These are phyloP conservation scores for Scaptomyza hsui DNA, from an alignment of 1,140 invertebrate genomes.

Conservation along the genomic window DNA sequence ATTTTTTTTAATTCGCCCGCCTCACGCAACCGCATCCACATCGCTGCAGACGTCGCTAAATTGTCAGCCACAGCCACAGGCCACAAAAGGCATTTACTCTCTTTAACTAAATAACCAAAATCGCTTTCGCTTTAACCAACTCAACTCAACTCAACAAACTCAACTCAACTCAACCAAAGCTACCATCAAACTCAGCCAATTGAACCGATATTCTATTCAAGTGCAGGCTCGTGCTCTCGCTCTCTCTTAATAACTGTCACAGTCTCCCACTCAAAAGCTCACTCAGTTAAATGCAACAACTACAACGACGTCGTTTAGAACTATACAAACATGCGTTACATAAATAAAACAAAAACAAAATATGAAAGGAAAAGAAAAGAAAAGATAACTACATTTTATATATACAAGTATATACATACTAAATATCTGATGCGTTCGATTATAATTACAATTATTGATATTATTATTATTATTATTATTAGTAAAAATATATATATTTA, in stretches of 20 bases:
- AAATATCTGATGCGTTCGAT: slow-evolving; percentile 37
- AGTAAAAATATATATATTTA: slow-evolving; percentile 29
- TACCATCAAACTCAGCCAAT: slow-evolving; percentile 4
- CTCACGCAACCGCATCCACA: slow-evolving; percentile 5
- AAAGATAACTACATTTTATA: slow-evolving; percentile 2
- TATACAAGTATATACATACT: slow-evolving; percentile 36
- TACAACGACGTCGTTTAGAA: slow-evolving; percentile 30
- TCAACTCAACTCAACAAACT: slow-evolving; percentile 20
- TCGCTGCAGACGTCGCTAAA: slow-evolving; percentile 70
- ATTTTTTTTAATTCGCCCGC: not conserved
- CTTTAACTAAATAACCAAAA: slow-evolving; percentile 51
- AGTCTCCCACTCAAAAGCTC: slow-evolving; percentile 15
- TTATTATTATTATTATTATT: slow-evolving; percentile 45
- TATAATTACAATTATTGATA: slow-evolving; percentile 40
- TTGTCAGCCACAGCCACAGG: slow-evolving; percentile 55
- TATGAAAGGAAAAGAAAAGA: not conserved
- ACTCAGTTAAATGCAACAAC: slow-evolving; percentile 30
- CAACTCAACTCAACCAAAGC: slow-evolving; percentile 17
- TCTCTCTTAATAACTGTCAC: slow-evolving; percentile 24
- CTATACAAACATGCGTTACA: slow-evolving; percentile 22
- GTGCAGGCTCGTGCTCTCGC: slow-evolving; percentile 11
- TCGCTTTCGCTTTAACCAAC: slow-evolving; percentile 61
- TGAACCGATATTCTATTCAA: not conserved
- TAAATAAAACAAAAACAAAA: not conserved
- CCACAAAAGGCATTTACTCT: slow-evolving; percentile 59